Percentiles rank a stretch among this genome's conserved stretches.
phyloP scores from a whole-genome alignment of 2,113 vertebrate genomes.

The Eidolon helvum region DNA sequence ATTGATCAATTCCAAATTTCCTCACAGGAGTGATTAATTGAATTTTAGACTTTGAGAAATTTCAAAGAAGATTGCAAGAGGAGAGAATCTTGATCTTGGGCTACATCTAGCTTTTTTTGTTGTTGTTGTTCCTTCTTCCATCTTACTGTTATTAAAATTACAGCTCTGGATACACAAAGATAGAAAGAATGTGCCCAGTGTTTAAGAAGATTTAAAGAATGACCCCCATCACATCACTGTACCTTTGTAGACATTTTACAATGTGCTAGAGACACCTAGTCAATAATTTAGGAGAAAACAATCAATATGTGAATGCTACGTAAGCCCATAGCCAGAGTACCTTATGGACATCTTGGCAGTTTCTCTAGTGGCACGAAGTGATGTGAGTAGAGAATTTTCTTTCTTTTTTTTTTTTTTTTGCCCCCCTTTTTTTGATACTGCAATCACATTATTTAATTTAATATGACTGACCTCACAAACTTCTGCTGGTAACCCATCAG shows the following conservation, averaged over 20 bases:
- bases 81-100: slow-evolving; percentile 37
- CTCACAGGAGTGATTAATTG: slow-evolving; percentile 59
- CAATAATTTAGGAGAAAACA: slow-evolving; percentile 75
- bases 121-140: not conserved
- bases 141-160: slow-evolving; percentile 19
- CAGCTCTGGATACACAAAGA: slow-evolving; percentile 10
- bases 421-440: slow-evolving; percentile 20
- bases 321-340: slow-evolving; percentile 27
- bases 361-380: slow-evolving; percentile 64
- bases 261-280: slow-evolving; percentile 60
- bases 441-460: slow-evolving; percentile 66
- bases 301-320: slow-evolving; percentile 66
- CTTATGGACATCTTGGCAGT: slow-evolving; percentile 14
- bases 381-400: not conserved
- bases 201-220: slow-evolving; percentile 67
- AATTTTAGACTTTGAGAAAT: slow-evolving; percentile 47
- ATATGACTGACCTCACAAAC: slow-evolving; percentile 51
- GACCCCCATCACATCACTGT: not conserved
- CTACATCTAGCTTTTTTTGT: not conserved
- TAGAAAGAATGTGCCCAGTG: not conserved
- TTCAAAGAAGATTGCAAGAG: slow-evolving; percentile 47
- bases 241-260: slow-evolving; percentile 57
- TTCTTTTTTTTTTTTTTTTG: not conserved
- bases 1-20: slow-evolving; percentile 44
- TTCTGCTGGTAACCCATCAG: not conserved